phyloP scores from a whole-genome alignment of 2,797 vertebrate species.

The Spheniscus humboldti region DNA sequence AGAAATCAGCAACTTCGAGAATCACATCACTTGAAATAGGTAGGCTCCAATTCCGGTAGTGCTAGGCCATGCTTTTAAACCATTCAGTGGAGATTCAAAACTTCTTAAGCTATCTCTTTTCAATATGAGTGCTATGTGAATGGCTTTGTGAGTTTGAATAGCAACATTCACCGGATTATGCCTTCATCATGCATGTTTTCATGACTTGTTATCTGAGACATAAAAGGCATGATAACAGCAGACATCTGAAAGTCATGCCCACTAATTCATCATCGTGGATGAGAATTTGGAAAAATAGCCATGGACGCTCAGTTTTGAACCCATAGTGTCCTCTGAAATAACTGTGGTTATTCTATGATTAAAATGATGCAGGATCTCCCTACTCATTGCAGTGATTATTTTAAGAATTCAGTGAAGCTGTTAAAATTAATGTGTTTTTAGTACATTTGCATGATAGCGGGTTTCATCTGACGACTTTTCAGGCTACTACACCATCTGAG shows the following conservation, averaged over 20 bases:
- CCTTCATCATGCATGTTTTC: fast-evolving
- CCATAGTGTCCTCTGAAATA: background rate
- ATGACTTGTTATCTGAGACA: background rate
- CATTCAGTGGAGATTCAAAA: background rate
- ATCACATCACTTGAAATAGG: background rate
- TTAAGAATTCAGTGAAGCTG: background rate
- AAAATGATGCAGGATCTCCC: background rate
- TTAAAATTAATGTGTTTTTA: background rate
- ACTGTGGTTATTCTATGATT: background rate
- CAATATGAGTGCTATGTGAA: background rate
- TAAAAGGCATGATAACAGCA: background rate
- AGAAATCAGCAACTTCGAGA: background rate
- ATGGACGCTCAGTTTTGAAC: fast-evolving
- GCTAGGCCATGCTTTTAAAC: background rate
- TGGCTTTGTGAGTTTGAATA: background rate
- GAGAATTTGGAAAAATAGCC: background rate
- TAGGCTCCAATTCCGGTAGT: background rate
- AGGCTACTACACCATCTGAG: background rate
- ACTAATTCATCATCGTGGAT: background rate
- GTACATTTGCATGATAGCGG: background rate
- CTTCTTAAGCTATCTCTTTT: background rate
- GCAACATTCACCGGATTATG: background rate
- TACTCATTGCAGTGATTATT: background rate
- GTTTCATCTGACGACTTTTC: background rate
- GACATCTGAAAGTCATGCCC: background rate